Evolutionary conservation across 2,797 vertebrate species (phyloP), one percentile per base, ranked within the genome.

Genomic region (Lates japonicus): DNA sequence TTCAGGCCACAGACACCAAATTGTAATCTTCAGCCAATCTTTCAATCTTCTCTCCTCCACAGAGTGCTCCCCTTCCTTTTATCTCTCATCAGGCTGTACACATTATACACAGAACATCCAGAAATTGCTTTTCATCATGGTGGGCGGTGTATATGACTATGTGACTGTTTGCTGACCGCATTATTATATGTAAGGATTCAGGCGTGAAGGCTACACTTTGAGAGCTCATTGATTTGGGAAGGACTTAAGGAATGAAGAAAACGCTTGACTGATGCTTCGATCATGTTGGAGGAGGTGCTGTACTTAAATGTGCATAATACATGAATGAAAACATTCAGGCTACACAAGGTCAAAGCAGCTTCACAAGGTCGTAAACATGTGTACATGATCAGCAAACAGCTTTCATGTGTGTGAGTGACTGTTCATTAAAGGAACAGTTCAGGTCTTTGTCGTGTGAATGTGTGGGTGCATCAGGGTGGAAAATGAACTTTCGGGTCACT

Each of bases 1-100:
- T 67, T 86, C 81, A 85, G 66, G 69, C 42, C 79, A 77, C 68
- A 70, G 46, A 54, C 48, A 25, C 11, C 7, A 29, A 57, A 70
- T 22, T 63, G 20, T 54, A 63, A 80, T 77, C 29, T 78, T 35
- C 6, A 60, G 33, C 35, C 59, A 74, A 70, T 85, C 62, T 64
- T 65, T 62, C 74, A 64, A 41, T 84, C 70, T 44, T 55, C 39
- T 46, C 31, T 72, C 58, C 52, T 54, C 66, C 31, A 22, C 46
- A 29, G 35, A 55, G 49, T 0, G 31, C 64, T 20, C 44, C 12
- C 6, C 68, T 33, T 61, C 70, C 37, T 4, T 57, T 68, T 77
- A 61, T 54, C 64, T 69, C 63, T 76, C 61, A 62, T 65, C 72
- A 60, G 33, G 14, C 42, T 62, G 31, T 14, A 20, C 22, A 63